phyloP scores from a whole-genome alignment of 2,797 vertebrate species.

The Lacerta agilis region DNA sequence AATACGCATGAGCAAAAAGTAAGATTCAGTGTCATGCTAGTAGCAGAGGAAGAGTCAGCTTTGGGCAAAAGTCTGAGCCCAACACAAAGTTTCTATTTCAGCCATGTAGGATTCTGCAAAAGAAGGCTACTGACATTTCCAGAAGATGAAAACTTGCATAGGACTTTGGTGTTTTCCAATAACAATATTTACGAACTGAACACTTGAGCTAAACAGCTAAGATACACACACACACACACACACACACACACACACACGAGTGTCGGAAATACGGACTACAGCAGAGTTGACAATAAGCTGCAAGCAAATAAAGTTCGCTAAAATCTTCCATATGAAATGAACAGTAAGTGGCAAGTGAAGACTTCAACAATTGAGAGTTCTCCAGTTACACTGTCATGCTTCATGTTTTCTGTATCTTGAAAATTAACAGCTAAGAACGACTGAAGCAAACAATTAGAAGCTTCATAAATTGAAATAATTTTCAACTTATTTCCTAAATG shows the following conservation, averaged over 20 bases:
- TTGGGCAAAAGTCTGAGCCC: background rate
- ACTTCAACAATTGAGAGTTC: background rate
- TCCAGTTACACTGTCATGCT: background rate
- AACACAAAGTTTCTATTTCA: background rate
- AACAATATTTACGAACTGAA: background rate
- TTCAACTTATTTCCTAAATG: background rate
- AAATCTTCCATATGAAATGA: background rate
- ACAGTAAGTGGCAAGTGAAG: background rate
- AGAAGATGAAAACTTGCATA: background rate
- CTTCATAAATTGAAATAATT: background rate
- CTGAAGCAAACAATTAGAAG: background rate
- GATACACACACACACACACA: background rate
- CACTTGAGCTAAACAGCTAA: background rate
- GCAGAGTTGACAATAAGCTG: background rate
- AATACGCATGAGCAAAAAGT: rapidly evolving
- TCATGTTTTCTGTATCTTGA: background rate
- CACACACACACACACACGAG: no score
- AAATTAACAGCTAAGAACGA: background rate
- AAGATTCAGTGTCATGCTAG: background rate
- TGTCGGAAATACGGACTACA: background rate
- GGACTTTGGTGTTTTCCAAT: background rate
- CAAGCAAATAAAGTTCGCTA: background rate
- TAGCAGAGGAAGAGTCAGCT: background rate
- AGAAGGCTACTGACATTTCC: background rate
- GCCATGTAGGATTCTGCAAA: rapidly evolving